Evolutionary conservation across 1,140 invertebrate species (phyloP).

Genomic region (Leptinotarsa undecemlineata): DNA sequence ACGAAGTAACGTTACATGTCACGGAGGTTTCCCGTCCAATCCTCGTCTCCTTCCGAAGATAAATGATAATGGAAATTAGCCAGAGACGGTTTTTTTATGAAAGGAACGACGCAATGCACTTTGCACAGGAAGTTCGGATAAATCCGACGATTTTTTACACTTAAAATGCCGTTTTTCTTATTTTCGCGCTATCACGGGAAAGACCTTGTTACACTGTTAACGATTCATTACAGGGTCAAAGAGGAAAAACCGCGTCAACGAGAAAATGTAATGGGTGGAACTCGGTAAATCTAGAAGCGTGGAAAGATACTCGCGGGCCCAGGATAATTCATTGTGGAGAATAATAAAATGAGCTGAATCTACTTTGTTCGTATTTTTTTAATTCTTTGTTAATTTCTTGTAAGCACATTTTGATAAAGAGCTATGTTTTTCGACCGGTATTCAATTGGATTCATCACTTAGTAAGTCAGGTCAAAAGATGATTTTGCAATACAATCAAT

Average conservation of each 20-base stretch:
- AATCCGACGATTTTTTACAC: constrained; percentile 32
- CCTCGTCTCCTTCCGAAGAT: constrained; percentile 29
- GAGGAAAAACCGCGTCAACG: background rate
- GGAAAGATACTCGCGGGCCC: background rate
- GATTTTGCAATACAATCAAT: no score
- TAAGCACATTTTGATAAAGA: no score
- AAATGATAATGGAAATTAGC: constrained; percentile 45
- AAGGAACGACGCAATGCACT: constrained; percentile 34
- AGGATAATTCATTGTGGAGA: background rate
- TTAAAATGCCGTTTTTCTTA: constrained; percentile 36
- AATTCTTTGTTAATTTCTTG: no score
- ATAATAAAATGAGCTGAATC: background rate
- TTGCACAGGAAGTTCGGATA: constrained; percentile 30
- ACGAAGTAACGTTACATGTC: constrained; percentile 36
- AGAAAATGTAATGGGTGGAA: constrained; percentile 3
- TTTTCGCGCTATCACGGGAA: constrained; percentile 15
- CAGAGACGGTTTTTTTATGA: constrained; percentile 33
- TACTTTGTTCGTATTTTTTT: background rate
- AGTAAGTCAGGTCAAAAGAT: no score
- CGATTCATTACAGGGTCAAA: background rate
- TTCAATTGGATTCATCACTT: no score
- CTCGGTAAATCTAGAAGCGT: background rate
- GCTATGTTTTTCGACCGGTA: no score
- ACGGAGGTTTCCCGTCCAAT: constrained; percentile 26
- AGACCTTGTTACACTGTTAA: constrained; percentile 15